Conservation (phyloP, 2,888 invertebrate genomes). For the Ectemnius cavifrons region DNA sequence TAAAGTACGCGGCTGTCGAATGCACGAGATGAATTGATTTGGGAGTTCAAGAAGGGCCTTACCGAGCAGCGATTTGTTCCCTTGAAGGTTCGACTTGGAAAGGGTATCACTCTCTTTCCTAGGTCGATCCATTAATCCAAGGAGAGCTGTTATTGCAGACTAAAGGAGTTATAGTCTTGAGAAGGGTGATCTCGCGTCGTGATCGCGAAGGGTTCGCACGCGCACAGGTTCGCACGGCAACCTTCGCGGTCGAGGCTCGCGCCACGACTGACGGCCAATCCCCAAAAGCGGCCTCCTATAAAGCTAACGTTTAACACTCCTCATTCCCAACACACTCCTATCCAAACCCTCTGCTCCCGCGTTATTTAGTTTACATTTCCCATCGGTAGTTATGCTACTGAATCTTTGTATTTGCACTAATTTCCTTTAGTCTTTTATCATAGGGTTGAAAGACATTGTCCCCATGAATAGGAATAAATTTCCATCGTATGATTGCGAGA, state of each 20-base stretch:
- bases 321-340: neutral
- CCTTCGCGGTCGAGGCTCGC: constrained; percentile 65
- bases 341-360: too few relatives aligned
- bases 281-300: constrained; percentile 37
- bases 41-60: constrained; percentile 24
- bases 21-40: too few relatives aligned
- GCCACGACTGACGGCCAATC: constrained; percentile 65
- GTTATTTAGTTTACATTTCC: too few relatives aligned
- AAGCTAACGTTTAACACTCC: constrained; percentile 36
- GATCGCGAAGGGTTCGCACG: neutral
- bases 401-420: too few relatives aligned
- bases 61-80: constrained; percentile 58
- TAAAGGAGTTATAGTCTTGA: constrained; percentile 10
- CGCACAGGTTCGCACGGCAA: constrained; percentile 27
- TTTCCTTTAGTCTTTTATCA: too few relatives aligned
- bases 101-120: constrained; percentile 45
- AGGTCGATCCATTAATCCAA: constrained; percentile 51
- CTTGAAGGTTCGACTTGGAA: constrained; percentile 42
- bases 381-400: too few relatives aligned
- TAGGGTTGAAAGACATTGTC: too few relatives aligned
- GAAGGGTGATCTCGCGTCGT: constrained; percentile 19
- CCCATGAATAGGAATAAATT: too few relatives aligned
- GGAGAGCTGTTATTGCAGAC: constrained; percentile 7
- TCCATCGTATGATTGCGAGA: too few relatives aligned
- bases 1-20: too few relatives aligned